Percentiles rank a stretch among this genome's conserved stretches.
Evolutionary conservation across 2,888 invertebrate species (phyloP).

Genomic region (Eristalinus sepulchralis): DNA sequence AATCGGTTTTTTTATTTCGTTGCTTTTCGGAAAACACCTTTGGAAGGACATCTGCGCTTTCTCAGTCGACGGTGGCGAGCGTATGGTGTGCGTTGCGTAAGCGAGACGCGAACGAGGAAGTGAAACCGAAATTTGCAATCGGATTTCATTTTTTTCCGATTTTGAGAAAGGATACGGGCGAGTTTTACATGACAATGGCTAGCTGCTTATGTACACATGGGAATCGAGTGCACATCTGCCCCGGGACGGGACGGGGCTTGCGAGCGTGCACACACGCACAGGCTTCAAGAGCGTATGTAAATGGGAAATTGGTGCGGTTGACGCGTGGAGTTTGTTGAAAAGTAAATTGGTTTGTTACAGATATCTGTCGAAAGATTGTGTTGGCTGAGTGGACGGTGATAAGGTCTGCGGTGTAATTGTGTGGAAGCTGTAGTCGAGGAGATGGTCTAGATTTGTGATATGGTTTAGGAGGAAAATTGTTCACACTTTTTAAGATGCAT

Average conservation of each 20-base stretch:
- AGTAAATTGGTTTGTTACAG: conserved; percentile 44
- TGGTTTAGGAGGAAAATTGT: no score
- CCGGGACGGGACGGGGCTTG: conserved; percentile 4
- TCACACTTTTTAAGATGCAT: no score
- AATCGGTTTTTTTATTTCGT: conserved; percentile 25
- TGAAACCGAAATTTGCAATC: conserved; percentile 72
- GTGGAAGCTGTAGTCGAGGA: not conserved
- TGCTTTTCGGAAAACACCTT: conserved; percentile 73
- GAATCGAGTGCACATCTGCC: conserved; percentile 47
- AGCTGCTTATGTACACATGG: conserved; percentile 31
- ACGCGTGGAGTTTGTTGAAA: conserved; percentile 38
- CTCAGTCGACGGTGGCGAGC: conserved; percentile 43
- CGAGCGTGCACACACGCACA: not conserved
- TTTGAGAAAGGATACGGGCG: conserved; percentile 55
- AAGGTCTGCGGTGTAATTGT: conserved; percentile 20
- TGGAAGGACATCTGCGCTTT: conserved; percentile 78
- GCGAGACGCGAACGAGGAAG: conserved; percentile 61
- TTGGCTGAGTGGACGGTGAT: not conserved
- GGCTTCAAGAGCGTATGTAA: conserved; percentile 15
- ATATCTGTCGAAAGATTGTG: conserved; percentile 5
- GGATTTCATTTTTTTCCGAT: conserved; percentile 24
- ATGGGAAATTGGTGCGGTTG: conserved; percentile 43
- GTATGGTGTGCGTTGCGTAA: conserved; percentile 9
- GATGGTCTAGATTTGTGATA: not conserved
- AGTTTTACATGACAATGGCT: conserved; percentile 49